Conservation (phyloP, 35 echinoderm and acorn worm species). For the Acanthaster planci region DNA sequence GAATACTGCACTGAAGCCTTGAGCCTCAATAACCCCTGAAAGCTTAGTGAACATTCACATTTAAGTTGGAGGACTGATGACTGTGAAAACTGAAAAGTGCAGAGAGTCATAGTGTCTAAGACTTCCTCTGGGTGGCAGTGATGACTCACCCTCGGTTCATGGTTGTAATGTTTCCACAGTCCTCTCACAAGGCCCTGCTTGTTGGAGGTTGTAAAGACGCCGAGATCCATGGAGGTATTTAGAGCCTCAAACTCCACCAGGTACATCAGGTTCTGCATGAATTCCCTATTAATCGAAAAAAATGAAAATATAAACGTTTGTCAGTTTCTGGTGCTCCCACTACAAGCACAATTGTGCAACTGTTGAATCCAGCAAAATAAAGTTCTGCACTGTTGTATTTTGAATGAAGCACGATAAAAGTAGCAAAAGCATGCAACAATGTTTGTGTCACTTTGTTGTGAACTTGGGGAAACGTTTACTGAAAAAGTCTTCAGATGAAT, state of each 20-base stretch:
- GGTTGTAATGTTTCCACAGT: constrained; percentile 82
- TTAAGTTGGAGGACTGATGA: neutral
- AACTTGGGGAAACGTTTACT: too few relatives aligned
- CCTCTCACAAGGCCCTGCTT: constrained; percentile 81
- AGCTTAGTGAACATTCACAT: neutral
- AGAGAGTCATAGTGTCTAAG: neutral
- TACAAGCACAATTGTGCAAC: too few relatives aligned
- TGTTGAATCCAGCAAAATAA: too few relatives aligned
- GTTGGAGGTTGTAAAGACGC: constrained; percentile 64
- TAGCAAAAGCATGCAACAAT: too few relatives aligned
- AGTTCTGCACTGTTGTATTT: too few relatives aligned
- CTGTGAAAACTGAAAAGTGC: neutral
- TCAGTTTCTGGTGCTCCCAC: neutral
- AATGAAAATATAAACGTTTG: neutral
- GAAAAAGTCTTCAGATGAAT: too few relatives aligned
- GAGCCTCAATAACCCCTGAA: neutral
- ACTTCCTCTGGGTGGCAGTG: too few relatives aligned
- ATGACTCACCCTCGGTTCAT: constrained; percentile 78
- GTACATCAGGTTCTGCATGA: constrained; percentile 76
- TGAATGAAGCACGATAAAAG: too few relatives aligned
- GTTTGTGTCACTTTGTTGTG: too few relatives aligned
- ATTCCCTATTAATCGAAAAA: constrained; percentile 51
- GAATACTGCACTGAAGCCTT: too few relatives aligned
- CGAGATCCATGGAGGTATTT: constrained; percentile 68
- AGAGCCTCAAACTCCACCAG: constrained; percentile 72